Evolutionary conservation across 1,140 invertebrate species (phyloP).

Genomic region (Gonioctena quinquepunctata): DNA sequence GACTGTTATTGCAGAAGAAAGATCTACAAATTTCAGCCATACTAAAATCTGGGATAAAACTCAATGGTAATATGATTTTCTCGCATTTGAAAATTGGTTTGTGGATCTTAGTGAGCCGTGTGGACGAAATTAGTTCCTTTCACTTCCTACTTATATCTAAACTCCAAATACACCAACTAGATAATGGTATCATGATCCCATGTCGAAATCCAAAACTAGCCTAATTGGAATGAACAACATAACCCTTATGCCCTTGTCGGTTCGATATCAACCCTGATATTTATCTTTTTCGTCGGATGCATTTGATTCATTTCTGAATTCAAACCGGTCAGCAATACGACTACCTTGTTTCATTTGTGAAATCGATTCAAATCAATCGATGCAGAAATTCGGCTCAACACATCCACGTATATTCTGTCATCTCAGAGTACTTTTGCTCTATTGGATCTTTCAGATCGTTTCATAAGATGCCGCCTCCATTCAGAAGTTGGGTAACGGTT

Average conservation of each 20-base stretch:
- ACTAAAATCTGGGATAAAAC: too few species aligned
- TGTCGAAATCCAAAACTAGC: neutral
- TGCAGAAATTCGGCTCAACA: neutral
- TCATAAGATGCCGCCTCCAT: neutral
- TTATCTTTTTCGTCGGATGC: neutral
- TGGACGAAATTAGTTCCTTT: too few species aligned
- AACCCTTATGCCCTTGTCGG: neutral
- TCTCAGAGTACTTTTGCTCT: neutral
- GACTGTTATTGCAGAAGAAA: too few species aligned
- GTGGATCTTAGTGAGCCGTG: too few species aligned
- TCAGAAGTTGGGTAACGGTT: neutral
- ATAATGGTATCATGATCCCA: too few species aligned
- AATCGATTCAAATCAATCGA: neutral
- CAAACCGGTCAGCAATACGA: neutral
- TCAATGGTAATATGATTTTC: too few species aligned
- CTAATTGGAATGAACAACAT: neutral
- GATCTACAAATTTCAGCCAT: too few species aligned
- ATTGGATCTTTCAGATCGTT: neutral
- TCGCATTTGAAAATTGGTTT: too few species aligned
- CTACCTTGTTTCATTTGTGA: neutral
- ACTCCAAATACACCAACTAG: too few species aligned
- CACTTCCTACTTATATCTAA: too few species aligned
- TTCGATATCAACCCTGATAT: neutral
- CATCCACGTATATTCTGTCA: neutral
- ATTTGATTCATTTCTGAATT: neutral